Evolutionary conservation across 2,113 vertebrate genomes (phyloP), one percentile per base, ranked within the genome.

Genomic region (Pluvianellus socialis): DNA sequence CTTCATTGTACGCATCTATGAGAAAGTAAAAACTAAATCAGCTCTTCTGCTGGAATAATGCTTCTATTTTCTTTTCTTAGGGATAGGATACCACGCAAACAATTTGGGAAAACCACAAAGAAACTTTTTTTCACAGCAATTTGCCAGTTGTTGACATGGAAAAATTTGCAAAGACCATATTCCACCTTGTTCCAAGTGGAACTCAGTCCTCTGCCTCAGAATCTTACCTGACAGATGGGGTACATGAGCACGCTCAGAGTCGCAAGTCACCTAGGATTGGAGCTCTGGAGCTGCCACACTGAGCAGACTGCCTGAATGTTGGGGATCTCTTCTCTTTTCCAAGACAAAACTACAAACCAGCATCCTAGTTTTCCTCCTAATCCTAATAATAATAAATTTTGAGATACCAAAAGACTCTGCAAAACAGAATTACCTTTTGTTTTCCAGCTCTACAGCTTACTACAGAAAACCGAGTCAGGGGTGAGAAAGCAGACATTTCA

Each of bases 1-100:
- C 99, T 95, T 99, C 99, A 90, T 98, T 99, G 84, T 99, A 99
- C 1, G 99, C 99, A 91, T 99, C 99, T 99, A 71, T 16, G 75
- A 98, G 93, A 98, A 79, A 90, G 93, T 38, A 92, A 81, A 88
- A 88, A 91, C 28, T 40, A 12, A n/a, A 35, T 94, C 50, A 67
- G 12, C 32, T 56, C 12, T 68, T 74, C 56, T 89, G 47, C 86
- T 76, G 26, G 24, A 75, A 79, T 50, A 71, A 75, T 15, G 47
- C 33, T 79, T 26, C 38, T 33, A 18, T 12, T 76, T 85, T 47
- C 42, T 68, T 88, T 53, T 50, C 30, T 52, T 16, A 87, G 40
- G 44, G 47, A 45, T 21, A 75, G 33, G 9, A 77, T 30, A 63
- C 7, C 24, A 27, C 47, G 79, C 17, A 79, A 22, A 12, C 28